Evolutionary conservation across 2,113 vertebrate genomes (phyloP).

Genomic region (Gopherus flavomarginatus): DNA sequence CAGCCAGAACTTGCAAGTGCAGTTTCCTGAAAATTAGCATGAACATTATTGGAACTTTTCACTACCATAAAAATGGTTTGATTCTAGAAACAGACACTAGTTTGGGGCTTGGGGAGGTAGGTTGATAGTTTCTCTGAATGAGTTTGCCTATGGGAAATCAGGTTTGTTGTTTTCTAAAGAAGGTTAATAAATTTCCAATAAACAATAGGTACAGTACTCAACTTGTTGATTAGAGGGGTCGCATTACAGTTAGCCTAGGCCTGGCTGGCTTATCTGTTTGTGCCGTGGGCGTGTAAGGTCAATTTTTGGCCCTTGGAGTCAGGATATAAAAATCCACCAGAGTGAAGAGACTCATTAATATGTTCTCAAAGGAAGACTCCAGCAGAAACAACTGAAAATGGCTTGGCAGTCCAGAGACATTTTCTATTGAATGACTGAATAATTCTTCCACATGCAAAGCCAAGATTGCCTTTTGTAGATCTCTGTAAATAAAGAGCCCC

Average conservation of each 20-base stretch:
- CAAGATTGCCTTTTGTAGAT: not conserved
- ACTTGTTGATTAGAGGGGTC: slow-evolving; percentile 16
- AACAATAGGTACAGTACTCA: slow-evolving; percentile 54
- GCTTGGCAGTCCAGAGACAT: not conserved
- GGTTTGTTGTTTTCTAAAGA: slow-evolving; percentile 69
- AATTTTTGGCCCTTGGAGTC: slow-evolving; percentile 74
- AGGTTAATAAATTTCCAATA: slow-evolving; percentile 67
- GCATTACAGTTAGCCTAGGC: slow-evolving; percentile 38
- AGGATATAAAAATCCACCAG: slow-evolving; percentile 72
- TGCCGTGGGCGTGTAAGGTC: slow-evolving; percentile 64
- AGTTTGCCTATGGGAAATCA: slow-evolving; percentile 65
- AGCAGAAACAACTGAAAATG: slow-evolving; percentile 62
- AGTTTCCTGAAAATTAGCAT: slow-evolving; percentile 9
- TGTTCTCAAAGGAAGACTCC: slow-evolving; percentile 72
- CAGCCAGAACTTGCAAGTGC: slow-evolving; percentile 13
- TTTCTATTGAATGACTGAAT: slow-evolving; percentile 5
- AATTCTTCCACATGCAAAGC: not conserved
- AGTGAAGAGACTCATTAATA: slow-evolving; percentile 72
- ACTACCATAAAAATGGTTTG: slow-evolving; percentile 43
- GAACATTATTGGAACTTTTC: slow-evolving; percentile 20
- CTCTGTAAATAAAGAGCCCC: not conserved
- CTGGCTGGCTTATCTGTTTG: slow-evolving; percentile 30
- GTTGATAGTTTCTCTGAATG: slow-evolving; percentile 37
- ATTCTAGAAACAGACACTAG: slow-evolving; percentile 41
- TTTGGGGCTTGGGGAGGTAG: slow-evolving; percentile 33